Evolutionary conservation across 2,797 vertebrate species (phyloP).

Genomic region (Acanthopagrus latus): DNA sequence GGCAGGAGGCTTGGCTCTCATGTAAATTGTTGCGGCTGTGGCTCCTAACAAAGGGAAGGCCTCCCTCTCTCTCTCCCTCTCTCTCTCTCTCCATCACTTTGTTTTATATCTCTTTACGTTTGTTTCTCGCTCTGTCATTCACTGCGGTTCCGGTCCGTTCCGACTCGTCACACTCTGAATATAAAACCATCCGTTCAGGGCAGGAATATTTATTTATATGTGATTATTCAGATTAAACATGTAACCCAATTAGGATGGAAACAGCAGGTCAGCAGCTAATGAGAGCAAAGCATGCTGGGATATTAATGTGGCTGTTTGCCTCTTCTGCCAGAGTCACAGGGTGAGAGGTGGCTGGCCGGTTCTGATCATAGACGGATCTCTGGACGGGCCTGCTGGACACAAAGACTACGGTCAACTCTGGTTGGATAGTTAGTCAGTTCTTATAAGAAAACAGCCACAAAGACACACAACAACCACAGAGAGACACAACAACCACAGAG

Average conservation of each 20-base stretch:
- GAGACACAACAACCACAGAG: too few relatives aligned
- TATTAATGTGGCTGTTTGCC: constrained; percentile 3
- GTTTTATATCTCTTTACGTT: not conserved
- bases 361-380: not conserved
- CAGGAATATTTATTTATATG: not conserved
- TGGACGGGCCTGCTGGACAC: not conserved
- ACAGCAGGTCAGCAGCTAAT: constrained; percentile 2
- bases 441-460: not conserved
- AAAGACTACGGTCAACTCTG: too few relatives aligned
- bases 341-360: too few relatives aligned
- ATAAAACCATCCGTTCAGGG: not conserved
- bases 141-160: not conserved
- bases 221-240: not conserved
- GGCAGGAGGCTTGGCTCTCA: constrained; percentile 67
- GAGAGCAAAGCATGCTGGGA: constrained; percentile 53
- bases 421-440: too few relatives aligned
- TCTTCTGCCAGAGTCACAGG: not conserved
- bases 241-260: not conserved
- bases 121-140: not conserved
- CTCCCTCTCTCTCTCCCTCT: constrained; percentile 10
- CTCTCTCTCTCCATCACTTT: not conserved
- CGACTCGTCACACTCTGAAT: too few relatives aligned
- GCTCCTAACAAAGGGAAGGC: constrained; percentile 65
- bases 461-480: too few relatives aligned
- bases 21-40: constrained; percentile 85